A percentile compares a stretch with the other conserved stretches of the same genome.
These are phyloP conservation scores for Hydrolagus colliei DNA, from an alignment of 2,797 vertebrate genomes.

Conservation along the genomic window DNA sequence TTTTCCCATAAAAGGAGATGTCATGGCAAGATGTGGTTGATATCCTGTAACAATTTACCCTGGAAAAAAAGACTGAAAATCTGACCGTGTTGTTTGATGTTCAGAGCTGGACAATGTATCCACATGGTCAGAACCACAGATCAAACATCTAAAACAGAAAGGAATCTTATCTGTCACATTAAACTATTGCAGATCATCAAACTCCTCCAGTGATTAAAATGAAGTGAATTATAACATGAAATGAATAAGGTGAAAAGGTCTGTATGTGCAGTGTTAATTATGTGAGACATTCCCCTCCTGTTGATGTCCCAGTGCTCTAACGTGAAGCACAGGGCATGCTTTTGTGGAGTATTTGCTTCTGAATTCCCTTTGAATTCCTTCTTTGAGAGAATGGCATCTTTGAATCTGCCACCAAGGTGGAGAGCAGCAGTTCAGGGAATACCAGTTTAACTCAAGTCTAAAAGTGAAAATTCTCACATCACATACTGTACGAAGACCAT, in stretches of 20 bases:
- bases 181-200: background rate
- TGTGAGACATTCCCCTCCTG: no score
- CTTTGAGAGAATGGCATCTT: no score
- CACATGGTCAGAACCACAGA: background rate
- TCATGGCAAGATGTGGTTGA: background rate
- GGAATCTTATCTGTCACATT: background rate
- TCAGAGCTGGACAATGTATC: background rate
- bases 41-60: background rate
- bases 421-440: no score
- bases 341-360: no score
- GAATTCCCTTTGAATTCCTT: no score
- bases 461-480: background rate
- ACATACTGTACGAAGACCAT: background rate
- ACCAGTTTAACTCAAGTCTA: no score
- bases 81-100: background rate
- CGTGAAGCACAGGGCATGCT: no score
- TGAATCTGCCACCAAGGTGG: no score
- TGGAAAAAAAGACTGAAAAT: background rate
- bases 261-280: no score
- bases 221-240: background rate
- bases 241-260: background rate
- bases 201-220: no score
- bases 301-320: no score
- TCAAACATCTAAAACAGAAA: background rate
- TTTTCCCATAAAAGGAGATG: background rate